These are phyloP conservation scores for Saimiri boliviensis DNA, from an alignment of 2,113 vertebrate species.

Conservation along the genomic window DNA sequence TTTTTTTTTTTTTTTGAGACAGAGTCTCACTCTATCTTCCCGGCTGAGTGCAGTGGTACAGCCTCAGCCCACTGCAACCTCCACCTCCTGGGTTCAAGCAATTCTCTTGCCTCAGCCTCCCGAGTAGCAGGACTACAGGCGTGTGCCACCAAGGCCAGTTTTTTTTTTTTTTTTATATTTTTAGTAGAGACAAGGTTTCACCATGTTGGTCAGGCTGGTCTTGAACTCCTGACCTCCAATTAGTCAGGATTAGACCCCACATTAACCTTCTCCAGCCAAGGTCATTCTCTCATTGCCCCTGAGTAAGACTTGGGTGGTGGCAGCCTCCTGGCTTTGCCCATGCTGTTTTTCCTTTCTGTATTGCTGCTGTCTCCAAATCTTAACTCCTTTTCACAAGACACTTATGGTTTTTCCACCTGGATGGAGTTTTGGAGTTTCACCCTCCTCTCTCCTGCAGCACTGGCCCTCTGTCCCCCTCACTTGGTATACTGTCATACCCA, in stretches of 20 bases:
- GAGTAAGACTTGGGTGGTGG: neutral
- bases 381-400: neutral
- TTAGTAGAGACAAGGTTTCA: too few relatives aligned
- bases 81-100: too few relatives aligned
- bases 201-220: too few relatives aligned
- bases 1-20: too few relatives aligned
- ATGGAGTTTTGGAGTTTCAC: neutral
- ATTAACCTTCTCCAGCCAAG: neutral
- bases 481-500: neutral
- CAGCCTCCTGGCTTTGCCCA: neutral
- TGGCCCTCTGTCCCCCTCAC: neutral
- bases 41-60: too few relatives aligned
- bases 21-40: too few relatives aligned
- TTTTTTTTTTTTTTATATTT: too few relatives aligned
- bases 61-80: too few relatives aligned
- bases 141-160: too few relatives aligned
- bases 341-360: neutral
- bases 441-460: neutral
- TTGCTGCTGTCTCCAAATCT: neutral
- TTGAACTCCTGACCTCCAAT: too few relatives aligned
- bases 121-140: too few relatives aligned
- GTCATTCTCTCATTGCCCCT: neutral
- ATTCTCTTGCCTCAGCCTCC: too few relatives aligned
- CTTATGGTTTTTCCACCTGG: neutral
- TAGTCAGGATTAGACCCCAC: accelerated